Conservation (phyloP, 2,113 vertebrate species). For the Apistogramma diplotaenia region DNA sequence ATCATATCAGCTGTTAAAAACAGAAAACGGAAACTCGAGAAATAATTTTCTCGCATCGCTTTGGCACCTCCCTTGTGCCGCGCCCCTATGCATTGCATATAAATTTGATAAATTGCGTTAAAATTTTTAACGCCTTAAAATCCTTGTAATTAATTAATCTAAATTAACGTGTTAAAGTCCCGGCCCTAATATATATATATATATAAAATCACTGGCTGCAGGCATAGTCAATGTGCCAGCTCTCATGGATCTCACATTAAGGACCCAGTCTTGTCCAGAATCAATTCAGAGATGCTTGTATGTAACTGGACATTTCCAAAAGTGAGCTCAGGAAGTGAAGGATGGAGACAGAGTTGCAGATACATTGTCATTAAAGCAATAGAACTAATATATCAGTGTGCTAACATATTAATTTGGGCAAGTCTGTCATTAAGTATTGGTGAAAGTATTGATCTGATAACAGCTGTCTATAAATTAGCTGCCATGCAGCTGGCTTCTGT, state of each 20-base stretch:
- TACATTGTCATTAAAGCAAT: not conserved
- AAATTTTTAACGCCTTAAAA: no score
- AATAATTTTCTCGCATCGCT: no score
- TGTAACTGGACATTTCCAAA: not conserved
- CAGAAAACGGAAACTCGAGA: no score
- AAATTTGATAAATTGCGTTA: no score
- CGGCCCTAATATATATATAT: no score
- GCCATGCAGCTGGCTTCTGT: not conserved
- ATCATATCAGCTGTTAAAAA: no score
- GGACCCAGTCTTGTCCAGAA: not conserved
- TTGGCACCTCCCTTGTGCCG: no score
- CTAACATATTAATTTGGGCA: not conserved
- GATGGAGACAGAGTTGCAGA: not conserved
- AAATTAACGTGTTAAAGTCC: no score
- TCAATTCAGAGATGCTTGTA: not conserved
- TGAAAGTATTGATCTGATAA: not conserved
- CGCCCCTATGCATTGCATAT: no score
- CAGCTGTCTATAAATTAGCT: not conserved
- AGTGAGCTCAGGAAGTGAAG: not conserved
- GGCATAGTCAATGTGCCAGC: not conserved
- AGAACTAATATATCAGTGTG: not conserved
- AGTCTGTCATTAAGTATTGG: not conserved
- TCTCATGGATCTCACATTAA: not conserved
- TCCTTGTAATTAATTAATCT: no score
- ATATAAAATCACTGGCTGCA: not conserved